phyloP scores from a whole-genome alignment of 2,888 invertebrate genomes.

The Philaethria dido region DNA sequence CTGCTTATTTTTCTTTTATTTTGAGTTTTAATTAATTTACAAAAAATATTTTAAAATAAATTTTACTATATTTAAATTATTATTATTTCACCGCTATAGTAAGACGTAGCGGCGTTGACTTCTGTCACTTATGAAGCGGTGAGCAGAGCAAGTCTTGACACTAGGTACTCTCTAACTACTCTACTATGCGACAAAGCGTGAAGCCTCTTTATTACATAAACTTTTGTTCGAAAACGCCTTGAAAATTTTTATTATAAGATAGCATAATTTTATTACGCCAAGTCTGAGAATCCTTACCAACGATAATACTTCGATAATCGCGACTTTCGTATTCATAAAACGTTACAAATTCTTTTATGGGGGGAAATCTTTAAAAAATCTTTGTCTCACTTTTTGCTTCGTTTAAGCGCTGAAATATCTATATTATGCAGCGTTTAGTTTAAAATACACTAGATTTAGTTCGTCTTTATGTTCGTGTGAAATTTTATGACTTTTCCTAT shows the following conservation, averaged over 20 bases:
- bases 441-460: conserved; percentile 5
- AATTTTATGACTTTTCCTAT: not conserved
- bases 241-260: conserved; percentile 32
- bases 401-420: conserved; percentile 15
- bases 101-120: too few species aligned
- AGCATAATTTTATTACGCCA: conserved; percentile 39
- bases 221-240: conserved; percentile 18
- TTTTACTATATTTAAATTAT: too few species aligned
- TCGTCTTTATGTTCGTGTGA: not conserved
- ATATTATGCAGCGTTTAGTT: conserved; percentile 19
- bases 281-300: conserved; percentile 34
- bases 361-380: conserved; percentile 75
- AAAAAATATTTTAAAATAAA: too few species aligned
- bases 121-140: too few species aligned
- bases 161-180: too few species aligned
- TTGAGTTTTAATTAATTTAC: too few species aligned
- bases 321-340: conserved; percentile 61
- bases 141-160: too few species aligned
- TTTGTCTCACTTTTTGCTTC: conserved; percentile 41
- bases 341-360: conserved; percentile 72
- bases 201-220: conserved; percentile 21
- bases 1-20: too few species aligned
- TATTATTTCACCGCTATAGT: too few species aligned
- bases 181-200: too few species aligned
- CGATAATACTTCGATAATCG: conserved; percentile 40